Conservation (phyloP, 2,888 invertebrate species). For the Polyommatus icarus region DNA sequence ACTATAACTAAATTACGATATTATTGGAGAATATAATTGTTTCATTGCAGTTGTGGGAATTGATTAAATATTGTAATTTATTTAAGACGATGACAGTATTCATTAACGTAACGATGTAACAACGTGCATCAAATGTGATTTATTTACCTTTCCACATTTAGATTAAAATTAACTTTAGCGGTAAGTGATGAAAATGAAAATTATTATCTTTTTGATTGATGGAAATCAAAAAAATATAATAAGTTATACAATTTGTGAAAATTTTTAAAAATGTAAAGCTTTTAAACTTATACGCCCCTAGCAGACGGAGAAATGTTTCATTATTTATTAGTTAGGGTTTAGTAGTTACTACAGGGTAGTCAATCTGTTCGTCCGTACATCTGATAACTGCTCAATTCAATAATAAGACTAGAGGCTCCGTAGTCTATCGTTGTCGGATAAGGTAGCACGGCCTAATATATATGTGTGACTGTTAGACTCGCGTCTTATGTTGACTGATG, state of each 20-base stretch:
- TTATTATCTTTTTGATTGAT: constrained; percentile 55
- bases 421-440: constrained; percentile 61
- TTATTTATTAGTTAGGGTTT: constrained; percentile 67
- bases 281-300: constrained; percentile 71
- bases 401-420: constrained; percentile 64
- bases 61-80: constrained; percentile 59
- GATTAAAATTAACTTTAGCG: constrained; percentile 52
- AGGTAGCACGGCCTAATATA: constrained; percentile 61
- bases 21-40: constrained; percentile 46
- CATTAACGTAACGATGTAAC: constrained; percentile 45
- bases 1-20: constrained; percentile 46
- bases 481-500: constrained; percentile 44
- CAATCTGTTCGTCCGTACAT: constrained; percentile 75
- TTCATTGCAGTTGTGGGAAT: constrained; percentile 66
- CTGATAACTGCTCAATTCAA: constrained; percentile 74
- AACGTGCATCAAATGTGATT: constrained; percentile 43
- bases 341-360: constrained; percentile 72
- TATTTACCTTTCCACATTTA: constrained; percentile 46
- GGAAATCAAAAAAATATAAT: constrained; percentile 56
- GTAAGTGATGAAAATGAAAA: constrained; percentile 57
- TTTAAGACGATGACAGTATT: constrained; percentile 43
- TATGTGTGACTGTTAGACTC: constrained; percentile 42
- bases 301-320: constrained; percentile 57
- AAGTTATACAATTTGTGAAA: constrained; percentile 75
- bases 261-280: constrained; percentile 72